Conservation (phyloP, 2,888 invertebrate genomes). For the Deilephila elpenor region DNA sequence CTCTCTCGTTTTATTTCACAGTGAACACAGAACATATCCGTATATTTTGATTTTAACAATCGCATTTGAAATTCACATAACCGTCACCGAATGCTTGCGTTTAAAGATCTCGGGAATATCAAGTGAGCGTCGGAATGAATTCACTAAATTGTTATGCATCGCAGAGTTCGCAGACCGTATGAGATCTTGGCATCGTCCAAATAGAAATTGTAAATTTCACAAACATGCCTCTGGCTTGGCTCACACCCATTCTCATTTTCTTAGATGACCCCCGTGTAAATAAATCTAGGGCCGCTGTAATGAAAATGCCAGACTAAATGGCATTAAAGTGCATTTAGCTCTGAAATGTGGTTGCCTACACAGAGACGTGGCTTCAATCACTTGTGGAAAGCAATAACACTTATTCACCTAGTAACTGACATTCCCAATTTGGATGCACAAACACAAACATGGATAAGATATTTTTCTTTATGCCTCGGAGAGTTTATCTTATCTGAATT, state of each 20-base stretch:
- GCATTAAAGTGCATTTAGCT: conserved; percentile 47
- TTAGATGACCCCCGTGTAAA: conserved; percentile 66
- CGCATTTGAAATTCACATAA: conserved; percentile 47
- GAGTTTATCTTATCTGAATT: conserved; percentile 44
- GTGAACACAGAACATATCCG: conserved; percentile 22
- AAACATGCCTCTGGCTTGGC: conserved; percentile 53
- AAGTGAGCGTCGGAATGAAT: conserved; percentile 46
- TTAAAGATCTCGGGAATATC: conserved; percentile 48
- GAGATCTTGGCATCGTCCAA: conserved; percentile 46
- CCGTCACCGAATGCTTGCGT: conserved; percentile 42
- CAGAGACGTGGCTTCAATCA: conserved; percentile 30
- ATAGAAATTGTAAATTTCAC: conserved; percentile 61
- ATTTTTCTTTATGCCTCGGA: conserved; percentile 30
- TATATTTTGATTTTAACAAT: conserved; percentile 27
- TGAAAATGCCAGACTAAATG: conserved; percentile 62
- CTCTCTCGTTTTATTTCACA: background rate
- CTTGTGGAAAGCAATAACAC: conserved; percentile 21
- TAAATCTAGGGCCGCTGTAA: conserved; percentile 63
- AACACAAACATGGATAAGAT: conserved; percentile 31
- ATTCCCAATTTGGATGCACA: conserved; percentile 29
- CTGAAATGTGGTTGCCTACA: conserved; percentile 36
- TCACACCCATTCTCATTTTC: conserved; percentile 65
- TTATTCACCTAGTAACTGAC: conserved; percentile 25
- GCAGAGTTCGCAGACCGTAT: conserved; percentile 43
- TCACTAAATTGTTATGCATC: conserved; percentile 45